These are phyloP conservation scores for Mormyrus lacerda DNA, from an alignment of 2,113 vertebrate genomes.

Conservation along the genomic window DNA sequence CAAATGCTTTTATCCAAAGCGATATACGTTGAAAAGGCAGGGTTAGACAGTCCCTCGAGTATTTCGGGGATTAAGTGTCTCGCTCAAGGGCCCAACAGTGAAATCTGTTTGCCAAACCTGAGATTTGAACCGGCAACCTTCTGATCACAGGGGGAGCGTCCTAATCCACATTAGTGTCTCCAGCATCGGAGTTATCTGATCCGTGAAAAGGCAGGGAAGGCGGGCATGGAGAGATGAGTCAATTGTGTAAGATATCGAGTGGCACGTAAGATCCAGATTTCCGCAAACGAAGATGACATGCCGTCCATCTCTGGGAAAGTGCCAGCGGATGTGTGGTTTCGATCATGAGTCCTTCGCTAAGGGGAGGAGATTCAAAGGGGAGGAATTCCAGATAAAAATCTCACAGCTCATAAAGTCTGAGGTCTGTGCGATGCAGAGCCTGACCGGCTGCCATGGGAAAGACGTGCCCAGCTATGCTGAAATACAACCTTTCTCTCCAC, in stretches of 20 bases:
- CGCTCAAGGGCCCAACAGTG: not conserved
- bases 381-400: conserved; percentile 13
- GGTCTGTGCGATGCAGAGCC: not conserved
- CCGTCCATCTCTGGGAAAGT: conserved; percentile 12
- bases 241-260: conserved; percentile 20
- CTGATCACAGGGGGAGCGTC: not conserved
- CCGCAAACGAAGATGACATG: not conserved
- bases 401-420: conserved; percentile 25
- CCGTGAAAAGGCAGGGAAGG: not conserved
- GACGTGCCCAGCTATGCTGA: conserved; percentile 13
- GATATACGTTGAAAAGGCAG: not conserved
- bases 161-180: conserved; percentile 26
- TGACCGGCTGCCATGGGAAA: not conserved
- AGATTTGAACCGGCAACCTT: not conserved
- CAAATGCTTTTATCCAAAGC: not conserved
- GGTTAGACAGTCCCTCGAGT: not conserved
- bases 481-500: not conserved
- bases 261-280: conserved; percentile 24
- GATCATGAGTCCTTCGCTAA: conserved; percentile 11
- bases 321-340: conserved; percentile 34
- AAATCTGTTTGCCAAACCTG: not conserved
- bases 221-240: not conserved
- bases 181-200: conserved; percentile 25
- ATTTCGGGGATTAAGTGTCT: not conserved
- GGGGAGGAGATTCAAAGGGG: not conserved